Percentiles rank a stretch among this genome's conserved stretches.
Conservation (phyloP, 2,797 vertebrate species). For the Clarias pachynema region DNA sequence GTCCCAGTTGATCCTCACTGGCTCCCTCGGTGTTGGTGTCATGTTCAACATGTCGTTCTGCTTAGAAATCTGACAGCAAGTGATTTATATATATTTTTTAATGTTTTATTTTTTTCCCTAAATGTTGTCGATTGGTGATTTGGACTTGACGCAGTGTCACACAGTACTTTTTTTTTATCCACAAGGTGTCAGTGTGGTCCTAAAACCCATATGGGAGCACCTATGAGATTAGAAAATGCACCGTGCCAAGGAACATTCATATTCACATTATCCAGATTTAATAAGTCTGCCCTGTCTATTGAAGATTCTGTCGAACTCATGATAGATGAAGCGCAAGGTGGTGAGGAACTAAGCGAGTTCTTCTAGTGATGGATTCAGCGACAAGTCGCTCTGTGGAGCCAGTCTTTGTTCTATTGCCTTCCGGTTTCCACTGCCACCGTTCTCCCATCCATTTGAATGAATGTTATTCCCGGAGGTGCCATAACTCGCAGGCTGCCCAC, state of each 20-base stretch:
- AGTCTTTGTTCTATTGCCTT: slow-evolving; percentile 50
- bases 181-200: slow-evolving; percentile 53
- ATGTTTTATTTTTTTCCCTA: neutral
- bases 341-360: slow-evolving; percentile 18
- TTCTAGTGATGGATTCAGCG: slow-evolving; percentile 41
- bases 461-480: slow-evolving; percentile 53
- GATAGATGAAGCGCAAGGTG: slow-evolving; percentile 19
- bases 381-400: slow-evolving; percentile 33
- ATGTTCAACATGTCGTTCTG: neutral
- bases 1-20: neutral
- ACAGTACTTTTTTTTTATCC: slow-evolving; percentile 8
- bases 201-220: neutral
- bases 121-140: slow-evolving; percentile 4
- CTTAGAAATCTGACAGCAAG: neutral
- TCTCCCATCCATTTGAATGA: slow-evolving; percentile 54
- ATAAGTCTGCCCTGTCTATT: slow-evolving; percentile 37
- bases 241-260: slow-evolving; percentile 35
- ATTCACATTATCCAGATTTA: slow-evolving; percentile 41
- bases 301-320: slow-evolving; percentile 34
- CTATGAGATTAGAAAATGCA: neutral
- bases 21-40: neutral
- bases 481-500: slow-evolving; percentile 48
- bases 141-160: neutral
- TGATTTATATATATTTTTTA: neutral
- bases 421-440: slow-evolving; percentile 40